Conservation (phyloP, 2,113 vertebrate species). For the Anarhynchus alexandrinus region DNA sequence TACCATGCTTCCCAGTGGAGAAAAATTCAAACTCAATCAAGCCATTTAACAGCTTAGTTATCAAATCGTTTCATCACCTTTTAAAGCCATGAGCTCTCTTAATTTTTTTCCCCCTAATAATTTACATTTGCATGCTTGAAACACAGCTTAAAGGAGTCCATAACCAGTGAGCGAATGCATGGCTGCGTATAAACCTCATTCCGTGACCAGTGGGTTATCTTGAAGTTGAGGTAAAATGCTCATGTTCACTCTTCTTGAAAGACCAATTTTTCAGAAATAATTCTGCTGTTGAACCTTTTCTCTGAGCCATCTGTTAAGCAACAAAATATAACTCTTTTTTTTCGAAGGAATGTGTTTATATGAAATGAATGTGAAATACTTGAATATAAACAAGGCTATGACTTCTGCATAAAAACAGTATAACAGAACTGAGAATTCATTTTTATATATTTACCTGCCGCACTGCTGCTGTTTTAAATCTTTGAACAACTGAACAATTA, state of each 20-base stretch:
- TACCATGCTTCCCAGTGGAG: background rate
- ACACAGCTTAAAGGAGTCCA: background rate
- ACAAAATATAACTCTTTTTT: background rate
- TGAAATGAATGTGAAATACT: background rate
- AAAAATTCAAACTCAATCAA: background rate
- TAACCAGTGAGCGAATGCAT: background rate
- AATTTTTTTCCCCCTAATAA: background rate
- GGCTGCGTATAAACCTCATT: background rate
- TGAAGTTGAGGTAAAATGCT: background rate
- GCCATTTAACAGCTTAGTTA: background rate
- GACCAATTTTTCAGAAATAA: slow-evolving; percentile 3
- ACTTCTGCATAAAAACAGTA: background rate
- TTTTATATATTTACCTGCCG: background rate
- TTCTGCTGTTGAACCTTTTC: background rate
- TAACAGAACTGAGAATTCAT: background rate
- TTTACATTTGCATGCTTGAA: slow-evolving; percentile 9
- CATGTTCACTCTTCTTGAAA: background rate
- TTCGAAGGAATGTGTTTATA: background rate
- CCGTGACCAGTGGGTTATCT: background rate
- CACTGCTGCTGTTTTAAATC: background rate
- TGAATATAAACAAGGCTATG: background rate
- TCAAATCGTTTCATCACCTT: background rate
- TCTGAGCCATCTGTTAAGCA: background rate
- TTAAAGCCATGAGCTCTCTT: background rate
- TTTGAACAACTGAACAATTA: background rate